Percentiles rank a stretch among this genome's conserved stretches.
These are phyloP conservation scores for Manacus vitellinus DNA, from an alignment of 2,113 vertebrate genomes.

Conservation along the genomic window DNA sequence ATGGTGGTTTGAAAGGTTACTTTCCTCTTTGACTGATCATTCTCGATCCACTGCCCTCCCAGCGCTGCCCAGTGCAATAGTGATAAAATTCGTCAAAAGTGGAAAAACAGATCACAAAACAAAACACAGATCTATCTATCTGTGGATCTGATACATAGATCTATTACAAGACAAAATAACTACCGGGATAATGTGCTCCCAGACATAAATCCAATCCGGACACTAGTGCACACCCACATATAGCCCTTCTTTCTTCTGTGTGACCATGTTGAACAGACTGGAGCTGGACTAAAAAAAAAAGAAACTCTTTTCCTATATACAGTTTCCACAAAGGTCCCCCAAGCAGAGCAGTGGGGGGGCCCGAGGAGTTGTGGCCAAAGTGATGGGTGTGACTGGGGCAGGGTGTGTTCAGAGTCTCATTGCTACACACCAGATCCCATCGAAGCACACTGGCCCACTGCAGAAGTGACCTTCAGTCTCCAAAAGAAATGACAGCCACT, in stretches of 20 bases:
- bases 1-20: conserved; percentile 18
- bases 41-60: background rate
- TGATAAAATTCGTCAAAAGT: background rate
- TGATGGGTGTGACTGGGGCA: rapidly evolving
- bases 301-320: rapidly evolving
- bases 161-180: background rate
- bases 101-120: background rate
- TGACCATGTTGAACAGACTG: background rate
- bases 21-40: background rate
- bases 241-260: background rate
- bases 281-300: background rate
- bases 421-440: background rate
- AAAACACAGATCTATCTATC: background rate
- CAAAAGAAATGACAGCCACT: background rate
- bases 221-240: background rate
- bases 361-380: background rate
- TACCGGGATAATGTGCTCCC: background rate
- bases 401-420: background rate
- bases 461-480: background rate
- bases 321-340: background rate
- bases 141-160: background rate
- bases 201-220: background rate
- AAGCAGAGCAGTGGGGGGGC: background rate
- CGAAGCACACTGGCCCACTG: background rate
- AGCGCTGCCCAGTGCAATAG: background rate